Conservation (phyloP, 1,140 invertebrate species). For the Ooceraea biroi region DNA sequence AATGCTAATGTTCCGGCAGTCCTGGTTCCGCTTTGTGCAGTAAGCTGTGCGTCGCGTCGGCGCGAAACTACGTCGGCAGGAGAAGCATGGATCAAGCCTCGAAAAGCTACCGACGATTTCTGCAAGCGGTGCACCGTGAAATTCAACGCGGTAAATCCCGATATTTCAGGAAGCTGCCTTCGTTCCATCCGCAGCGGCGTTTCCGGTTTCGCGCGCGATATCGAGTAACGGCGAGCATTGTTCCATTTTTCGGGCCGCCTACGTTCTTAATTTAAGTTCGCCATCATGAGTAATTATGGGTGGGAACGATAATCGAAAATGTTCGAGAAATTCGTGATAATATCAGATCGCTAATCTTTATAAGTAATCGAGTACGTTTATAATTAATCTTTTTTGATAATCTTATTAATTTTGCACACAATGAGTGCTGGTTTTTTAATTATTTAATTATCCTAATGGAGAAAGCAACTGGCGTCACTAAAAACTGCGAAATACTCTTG, state of each 20-base stretch:
- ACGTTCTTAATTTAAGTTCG: constrained; percentile 15
- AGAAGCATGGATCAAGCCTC: not conserved
- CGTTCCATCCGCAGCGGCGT: constrained; percentile 31
- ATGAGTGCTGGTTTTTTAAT: not conserved
- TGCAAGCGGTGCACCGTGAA: constrained; percentile 66
- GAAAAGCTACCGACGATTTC: constrained; percentile 66
- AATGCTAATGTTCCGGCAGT: constrained; percentile 72
- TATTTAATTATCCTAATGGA: constrained; percentile 66
- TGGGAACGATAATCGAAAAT: not conserved
- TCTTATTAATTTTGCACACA: not conserved
- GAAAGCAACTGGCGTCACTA: constrained; percentile 8
- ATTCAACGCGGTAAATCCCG: constrained; percentile 72
- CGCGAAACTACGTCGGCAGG: constrained; percentile 48
- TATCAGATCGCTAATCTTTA: not conserved
- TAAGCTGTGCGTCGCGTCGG: constrained; percentile 63
- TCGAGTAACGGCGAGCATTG: constrained; percentile 60
- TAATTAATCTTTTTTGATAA: too few species aligned
- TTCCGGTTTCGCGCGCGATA: constrained; percentile 59
- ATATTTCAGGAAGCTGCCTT: constrained; percentile 55
- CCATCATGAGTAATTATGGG: not conserved
- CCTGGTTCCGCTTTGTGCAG: constrained; percentile 53
- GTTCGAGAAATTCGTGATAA: not conserved
- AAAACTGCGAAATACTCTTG: constrained; percentile 4
- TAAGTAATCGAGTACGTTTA: too few species aligned
- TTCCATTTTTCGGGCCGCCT: constrained; percentile 52